phyloP scores from a whole-genome alignment of 2,113 vertebrate species.

The Actinemys pallida region DNA sequence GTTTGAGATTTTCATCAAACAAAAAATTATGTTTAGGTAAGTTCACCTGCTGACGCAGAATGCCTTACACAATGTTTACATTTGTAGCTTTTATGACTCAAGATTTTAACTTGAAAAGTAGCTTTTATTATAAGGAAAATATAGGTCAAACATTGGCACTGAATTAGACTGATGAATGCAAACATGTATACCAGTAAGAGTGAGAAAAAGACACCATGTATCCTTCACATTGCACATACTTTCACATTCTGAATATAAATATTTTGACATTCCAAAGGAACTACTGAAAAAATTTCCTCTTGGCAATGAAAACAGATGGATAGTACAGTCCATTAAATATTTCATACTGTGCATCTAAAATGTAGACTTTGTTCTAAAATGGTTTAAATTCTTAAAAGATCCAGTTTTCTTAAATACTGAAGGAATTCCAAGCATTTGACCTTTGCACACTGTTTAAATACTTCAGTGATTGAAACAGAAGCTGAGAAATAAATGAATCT shows the following conservation, averaged over 20 bases:
- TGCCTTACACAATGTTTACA: neutral
- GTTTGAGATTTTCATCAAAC: neutral
- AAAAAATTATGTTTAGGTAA: neutral
- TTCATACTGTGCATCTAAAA: neutral
- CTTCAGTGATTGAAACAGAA: neutral
- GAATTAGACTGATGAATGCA: neutral
- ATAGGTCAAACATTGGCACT: neutral
- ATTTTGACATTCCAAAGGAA: neutral
- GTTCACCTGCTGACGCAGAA: neutral
- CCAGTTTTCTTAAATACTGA: neutral
- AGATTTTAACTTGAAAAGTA: neutral
- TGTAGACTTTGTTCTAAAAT: neutral
- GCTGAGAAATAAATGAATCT: neutral
- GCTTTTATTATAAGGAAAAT: neutral
- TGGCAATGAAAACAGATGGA: neutral
- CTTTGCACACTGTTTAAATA: neutral
- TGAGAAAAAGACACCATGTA: neutral
- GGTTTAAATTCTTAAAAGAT: neutral
- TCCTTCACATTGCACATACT: neutral
- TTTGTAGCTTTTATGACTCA: neutral
- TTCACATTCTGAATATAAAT: neutral
- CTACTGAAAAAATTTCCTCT: neutral
- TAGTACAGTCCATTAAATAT: neutral
- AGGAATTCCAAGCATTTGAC: slow-evolving; percentile 8
- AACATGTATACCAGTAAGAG: neutral